Percentiles rank a stretch among this genome's conserved stretches.
Conservation (phyloP, 2,797 vertebrate genomes). For the Microctenopoma lineatum region DNA sequence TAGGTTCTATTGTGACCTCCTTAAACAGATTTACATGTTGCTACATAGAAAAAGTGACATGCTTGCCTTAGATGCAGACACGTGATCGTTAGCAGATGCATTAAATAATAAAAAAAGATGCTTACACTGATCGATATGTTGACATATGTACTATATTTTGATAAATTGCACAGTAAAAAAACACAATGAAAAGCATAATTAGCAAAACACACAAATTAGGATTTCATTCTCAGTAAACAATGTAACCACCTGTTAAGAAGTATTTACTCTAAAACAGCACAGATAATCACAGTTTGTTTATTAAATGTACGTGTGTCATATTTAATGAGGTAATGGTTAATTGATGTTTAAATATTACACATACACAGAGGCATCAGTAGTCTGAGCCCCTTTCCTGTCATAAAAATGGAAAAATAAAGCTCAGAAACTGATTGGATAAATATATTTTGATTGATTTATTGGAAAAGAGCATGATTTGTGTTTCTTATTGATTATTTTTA, state of each 20-base stretch:
- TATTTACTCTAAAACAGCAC: not conserved
- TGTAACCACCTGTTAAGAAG: not conserved
- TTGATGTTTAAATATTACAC: conserved; percentile 17
- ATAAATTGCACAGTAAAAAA: not conserved
- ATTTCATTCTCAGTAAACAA: not conserved
- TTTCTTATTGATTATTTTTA: conserved; percentile 28
- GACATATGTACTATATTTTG: not conserved
- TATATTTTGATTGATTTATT: conserved; percentile 13
- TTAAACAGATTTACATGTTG: too few species aligned
- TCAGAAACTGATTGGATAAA: not conserved
- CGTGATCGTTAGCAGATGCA: not conserved
- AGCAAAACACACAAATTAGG: conserved; percentile 9
- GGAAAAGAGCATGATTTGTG: conserved; percentile 18
- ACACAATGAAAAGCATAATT: not conserved
- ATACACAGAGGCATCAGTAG: not conserved
- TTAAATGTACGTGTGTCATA: conserved; percentile 7
- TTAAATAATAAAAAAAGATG: too few species aligned
- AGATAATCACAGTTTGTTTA: not conserved
- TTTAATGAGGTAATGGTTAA: conserved; percentile 7
- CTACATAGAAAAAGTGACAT: not conserved
- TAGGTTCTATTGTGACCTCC: too few species aligned
- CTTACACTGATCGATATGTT: not conserved
- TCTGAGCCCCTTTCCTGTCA: conserved; percentile 6
- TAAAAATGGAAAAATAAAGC: conserved; percentile 1
- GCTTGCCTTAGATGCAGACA: not conserved